phyloP scores from a whole-genome alignment of 2,113 vertebrate genomes.

The Sminthopsis crassicaudata region DNA sequence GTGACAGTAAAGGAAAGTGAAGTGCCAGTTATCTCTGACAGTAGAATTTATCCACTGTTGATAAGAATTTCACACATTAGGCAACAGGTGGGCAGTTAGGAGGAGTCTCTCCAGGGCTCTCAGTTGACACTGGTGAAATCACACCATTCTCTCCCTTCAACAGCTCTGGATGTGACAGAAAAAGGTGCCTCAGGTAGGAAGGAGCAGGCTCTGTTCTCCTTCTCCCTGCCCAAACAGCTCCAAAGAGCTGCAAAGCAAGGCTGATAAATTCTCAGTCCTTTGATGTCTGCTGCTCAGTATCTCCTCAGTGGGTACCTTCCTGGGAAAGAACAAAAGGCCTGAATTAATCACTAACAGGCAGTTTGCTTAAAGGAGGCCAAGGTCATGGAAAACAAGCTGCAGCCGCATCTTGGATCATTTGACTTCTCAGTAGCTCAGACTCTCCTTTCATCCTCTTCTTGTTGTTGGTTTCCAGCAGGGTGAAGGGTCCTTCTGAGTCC shows the following conservation, averaged over 20 bases:
- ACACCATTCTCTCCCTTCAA: neutral
- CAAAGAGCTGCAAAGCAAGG: neutral
- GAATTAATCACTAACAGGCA: neutral
- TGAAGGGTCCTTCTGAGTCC: neutral
- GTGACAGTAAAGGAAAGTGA: neutral
- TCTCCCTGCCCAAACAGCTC: neutral
- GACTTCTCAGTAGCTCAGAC: neutral
- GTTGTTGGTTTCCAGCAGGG: neutral
- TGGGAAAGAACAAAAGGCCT: slow-evolving; percentile 1
- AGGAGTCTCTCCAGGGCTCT: neutral
- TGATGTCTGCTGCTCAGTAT: neutral
- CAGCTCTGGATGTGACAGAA: neutral
- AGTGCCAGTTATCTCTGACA: neutral
- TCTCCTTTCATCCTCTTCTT: neutral
- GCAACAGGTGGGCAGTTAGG: neutral
- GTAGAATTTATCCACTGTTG: neutral
- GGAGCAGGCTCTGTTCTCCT: neutral
- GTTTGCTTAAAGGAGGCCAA: neutral
- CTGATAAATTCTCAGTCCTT: neutral
- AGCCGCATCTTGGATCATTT: neutral
- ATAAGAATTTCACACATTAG: neutral
- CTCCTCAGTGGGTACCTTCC: neutral
- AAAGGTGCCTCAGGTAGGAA: neutral
- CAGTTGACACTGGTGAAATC: neutral
- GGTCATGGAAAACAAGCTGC: neutral